These are phyloP conservation scores for Propithecus coquereli DNA, from an alignment of 2,113 vertebrate genomes.

Conservation along the genomic window DNA sequence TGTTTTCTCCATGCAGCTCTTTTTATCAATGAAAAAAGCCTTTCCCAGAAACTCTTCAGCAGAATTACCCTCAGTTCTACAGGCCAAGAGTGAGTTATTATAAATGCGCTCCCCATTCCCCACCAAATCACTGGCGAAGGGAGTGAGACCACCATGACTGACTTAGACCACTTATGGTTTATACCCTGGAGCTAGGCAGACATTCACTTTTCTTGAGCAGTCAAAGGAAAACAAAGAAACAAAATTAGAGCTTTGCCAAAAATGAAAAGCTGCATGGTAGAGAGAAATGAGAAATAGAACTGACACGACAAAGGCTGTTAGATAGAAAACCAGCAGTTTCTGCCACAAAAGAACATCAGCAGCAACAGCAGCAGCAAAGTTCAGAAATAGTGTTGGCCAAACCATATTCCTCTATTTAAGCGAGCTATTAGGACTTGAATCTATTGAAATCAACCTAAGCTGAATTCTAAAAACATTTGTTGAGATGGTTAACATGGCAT, in stretches of 20 bases:
- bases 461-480: neutral
- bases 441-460: neutral
- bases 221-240: neutral
- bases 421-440: neutral
- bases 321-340: neutral
- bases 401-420: neutral
- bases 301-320: neutral
- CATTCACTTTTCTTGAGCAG: neutral
- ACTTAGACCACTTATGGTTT: neutral
- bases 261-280: neutral
- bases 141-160: neutral
- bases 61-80: neutral
- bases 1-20: neutral
- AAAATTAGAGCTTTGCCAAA: neutral
- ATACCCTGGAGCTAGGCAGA: neutral
- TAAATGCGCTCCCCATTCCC: neutral
- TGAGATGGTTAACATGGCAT: neutral
- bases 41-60: neutral
- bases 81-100: neutral
- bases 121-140: neutral
- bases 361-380: neutral
- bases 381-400: neutral
- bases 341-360: neutral
- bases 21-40: neutral
- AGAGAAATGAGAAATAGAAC: neutral